These are phyloP conservation scores for Eupithecia tripunctaria DNA, from an alignment of 2,888 invertebrate species.

Conservation along the genomic window DNA sequence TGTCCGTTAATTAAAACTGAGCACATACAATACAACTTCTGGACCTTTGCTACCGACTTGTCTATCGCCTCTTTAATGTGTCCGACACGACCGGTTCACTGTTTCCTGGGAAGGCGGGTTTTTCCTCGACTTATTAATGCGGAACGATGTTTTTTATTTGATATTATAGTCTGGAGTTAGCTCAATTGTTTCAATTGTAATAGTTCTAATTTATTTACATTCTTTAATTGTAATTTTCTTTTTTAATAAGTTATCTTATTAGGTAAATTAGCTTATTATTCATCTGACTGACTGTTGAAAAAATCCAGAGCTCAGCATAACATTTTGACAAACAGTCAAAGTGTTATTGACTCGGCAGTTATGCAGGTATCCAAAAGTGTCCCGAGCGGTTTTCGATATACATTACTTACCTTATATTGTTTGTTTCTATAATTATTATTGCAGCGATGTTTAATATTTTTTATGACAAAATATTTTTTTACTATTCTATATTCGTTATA, in stretches of 20 bases:
- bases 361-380: neutral
- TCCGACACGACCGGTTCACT: neutral
- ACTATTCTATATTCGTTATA: neutral
- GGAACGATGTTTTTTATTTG: neutral
- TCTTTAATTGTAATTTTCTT: too few species aligned
- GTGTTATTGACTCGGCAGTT: neutral
- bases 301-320: too few species aligned
- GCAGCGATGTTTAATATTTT: too few species aligned
- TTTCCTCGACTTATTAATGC: neutral
- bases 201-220: too few species aligned
- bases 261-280: neutral
- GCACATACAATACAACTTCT: conserved; percentile 41
- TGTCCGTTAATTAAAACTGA: conserved; percentile 51
- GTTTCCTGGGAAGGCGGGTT: neutral
- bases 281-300: neutral
- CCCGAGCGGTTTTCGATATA: neutral
- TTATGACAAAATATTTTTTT: neutral
- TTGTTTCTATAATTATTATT: too few species aligned
- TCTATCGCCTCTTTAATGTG: neutral
- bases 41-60: conserved; percentile 33
- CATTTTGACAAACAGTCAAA: neutral
- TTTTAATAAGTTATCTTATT: too few species aligned
- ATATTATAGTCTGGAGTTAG: too few species aligned
- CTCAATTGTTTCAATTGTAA: too few species aligned
- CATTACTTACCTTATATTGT: too few species aligned